Base-by-base conservation (phyloP, 2,113 vertebrate species). In the Bos taurus region DNA sequence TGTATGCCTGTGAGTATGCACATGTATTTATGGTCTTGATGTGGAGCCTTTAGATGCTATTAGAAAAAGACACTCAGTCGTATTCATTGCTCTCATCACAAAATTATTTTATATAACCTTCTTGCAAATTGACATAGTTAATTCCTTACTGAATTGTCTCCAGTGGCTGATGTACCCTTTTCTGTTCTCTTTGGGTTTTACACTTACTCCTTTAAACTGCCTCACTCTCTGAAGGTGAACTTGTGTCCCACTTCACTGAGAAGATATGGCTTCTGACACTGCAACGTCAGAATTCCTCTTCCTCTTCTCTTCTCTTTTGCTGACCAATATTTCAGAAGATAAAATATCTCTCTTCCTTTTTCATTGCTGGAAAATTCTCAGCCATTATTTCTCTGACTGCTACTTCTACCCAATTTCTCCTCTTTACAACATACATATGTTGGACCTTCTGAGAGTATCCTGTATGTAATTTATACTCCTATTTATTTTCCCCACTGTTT, bases 221-320 rank as follows among this genome's bases (percentile, higher is more conserved):
- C 33, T 74, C 13, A 4, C 3, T 88, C 59, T 92, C 77, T 90
- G 50, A 48, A 67, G 26, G 7, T 56, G 81, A 43, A 6, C 67
- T 5, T 67, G 23, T 48, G 10, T 46, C 40, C 56, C 8, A 4
- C n/a, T 26, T 77, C 60, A 9, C 52, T 40, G 19, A 43, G 84
- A 85, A 85, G 59, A 62, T 6, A 43, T 0, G 1, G 9, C 2
- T 23, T 74, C 78, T 67, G 2, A 13, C 0, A 33, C 7, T n/a
- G 40, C 5, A 5, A 1, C 46, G 13, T 81, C n/a, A 57, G 57
- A 62, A 33, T 89, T 94, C 7, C 11, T 48, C 43, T 16, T 7
- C 54, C 17, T 25, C 17, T 30, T 25, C 4, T 48, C 25, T 78
- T 93, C n/a, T 60, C 43, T 78, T 54, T 78, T 9, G 25, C 1